Conservation (phyloP, 2,888 invertebrate genomes). For the Orgyia antiqua region DNA sequence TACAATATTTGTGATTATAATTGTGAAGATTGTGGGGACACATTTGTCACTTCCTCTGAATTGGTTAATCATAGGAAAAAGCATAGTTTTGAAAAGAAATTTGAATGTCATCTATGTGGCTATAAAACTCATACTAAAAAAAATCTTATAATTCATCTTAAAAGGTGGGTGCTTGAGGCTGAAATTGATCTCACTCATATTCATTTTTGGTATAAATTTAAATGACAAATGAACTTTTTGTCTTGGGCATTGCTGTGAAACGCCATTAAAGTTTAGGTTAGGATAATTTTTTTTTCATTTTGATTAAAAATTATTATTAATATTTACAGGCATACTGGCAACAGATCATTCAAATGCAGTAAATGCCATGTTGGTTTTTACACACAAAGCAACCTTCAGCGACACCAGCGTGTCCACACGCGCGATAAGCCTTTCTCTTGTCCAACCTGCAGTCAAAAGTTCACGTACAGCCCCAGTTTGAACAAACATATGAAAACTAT, state of each 20-base stretch:
- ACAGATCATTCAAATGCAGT: conserved; percentile 56
- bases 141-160: conserved; percentile 57
- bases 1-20: conserved; percentile 64
- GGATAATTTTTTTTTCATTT: too few species aligned
- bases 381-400: conserved; percentile 51
- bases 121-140: conserved; percentile 63
- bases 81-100: conserved; percentile 45
- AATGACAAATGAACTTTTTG: too few species aligned
- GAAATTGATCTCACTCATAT: not conserved
- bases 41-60: conserved; percentile 67
- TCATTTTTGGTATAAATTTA: too few species aligned
- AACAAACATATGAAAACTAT: conserved; percentile 66
- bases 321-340: conserved; percentile 60
- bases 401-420: conserved; percentile 60
- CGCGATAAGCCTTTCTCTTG: conserved; percentile 63
- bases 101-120: conserved; percentile 63
- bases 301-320: too few species aligned
- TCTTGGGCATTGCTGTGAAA: too few species aligned
- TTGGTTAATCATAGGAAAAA: conserved; percentile 60
- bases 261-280: too few species aligned
- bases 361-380: conserved; percentile 52
- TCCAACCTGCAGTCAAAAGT: conserved; percentile 55
- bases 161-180: conserved; percentile 41
- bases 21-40: conserved; percentile 68
- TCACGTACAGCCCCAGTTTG: conserved; percentile 61